Evolutionary conservation across 2,113 vertebrate genomes (phyloP), one percentile per base, ranked within the genome.

Genomic region (Gallinago undulata): DNA sequence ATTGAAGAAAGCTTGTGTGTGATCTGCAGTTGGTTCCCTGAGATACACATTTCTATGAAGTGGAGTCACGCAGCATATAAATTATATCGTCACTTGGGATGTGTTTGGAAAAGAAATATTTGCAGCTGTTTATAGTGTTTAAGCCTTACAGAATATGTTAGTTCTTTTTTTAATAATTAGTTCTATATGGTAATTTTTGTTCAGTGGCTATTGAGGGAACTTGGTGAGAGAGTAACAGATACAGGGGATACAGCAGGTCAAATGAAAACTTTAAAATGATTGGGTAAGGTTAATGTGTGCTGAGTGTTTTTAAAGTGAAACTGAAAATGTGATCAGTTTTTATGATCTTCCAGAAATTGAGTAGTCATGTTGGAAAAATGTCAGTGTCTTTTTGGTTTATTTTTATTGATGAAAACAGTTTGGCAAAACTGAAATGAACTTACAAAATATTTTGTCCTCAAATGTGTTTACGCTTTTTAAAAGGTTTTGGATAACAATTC

Each of bases 1-100:
- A 97, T 97, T 97, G 97, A 97, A 96, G 83, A 85, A 97, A 97
- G 86, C 92, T 94, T 87, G 66, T 85, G 47, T 81, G 96, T 96
- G 96, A 97, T 95, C 94, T 97, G 90, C 50, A 47, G 81, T 95
- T 96, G 72, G 23, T 92, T 98, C 96, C 95, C 70, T 3, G 64
- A 94, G 86, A 84, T 84, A 50, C 23, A 77, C 31, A 39, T 91
- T 95, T 95, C 53, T 76, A 72, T 64, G 81, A 93, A 85, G 92
- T 70, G 80, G 70, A 96, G 69, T 56, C 51, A 90, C 70, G 47
- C 67, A 82, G 83, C 89, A 64, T 69, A 87, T 75, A 91, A 96
- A 97, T 97, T 86, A 84, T 57, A 31, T 73, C 30, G 57, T 84
- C 33, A 48, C 50, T 92, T 81, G 69, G 60, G 83, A 80, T 91